Evolutionary conservation across 2,888 invertebrate species (phyloP).

Genomic region (Polymixis flavicincta): DNA sequence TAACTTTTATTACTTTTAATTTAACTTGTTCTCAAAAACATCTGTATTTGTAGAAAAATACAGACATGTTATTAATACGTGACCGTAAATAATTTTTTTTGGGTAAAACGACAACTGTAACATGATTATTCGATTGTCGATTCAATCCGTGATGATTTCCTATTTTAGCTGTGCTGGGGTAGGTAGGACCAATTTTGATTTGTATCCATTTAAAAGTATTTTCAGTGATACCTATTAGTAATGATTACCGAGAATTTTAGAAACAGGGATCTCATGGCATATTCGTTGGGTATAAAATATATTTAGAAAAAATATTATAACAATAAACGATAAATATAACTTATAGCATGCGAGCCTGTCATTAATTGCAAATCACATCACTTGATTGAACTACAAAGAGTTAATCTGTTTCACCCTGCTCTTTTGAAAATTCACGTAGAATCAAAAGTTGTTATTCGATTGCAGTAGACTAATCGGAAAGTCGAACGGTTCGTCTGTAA

Average conservation of each 20-base stretch:
- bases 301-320: too few relatives aligned
- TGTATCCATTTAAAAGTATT: too few relatives aligned
- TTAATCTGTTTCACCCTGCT: too few relatives aligned
- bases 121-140: neutral
- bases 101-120: neutral
- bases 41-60: conserved; percentile 13
- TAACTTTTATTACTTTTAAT: neutral
- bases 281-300: neutral
- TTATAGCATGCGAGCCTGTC: too few relatives aligned
- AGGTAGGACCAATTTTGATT: neutral
- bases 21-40: neutral
- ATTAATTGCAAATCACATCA: neutral
- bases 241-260: neutral
- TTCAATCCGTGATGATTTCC: neutral
- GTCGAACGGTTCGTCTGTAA: neutral
- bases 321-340: too few relatives aligned
- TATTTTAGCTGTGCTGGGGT: too few relatives aligned
- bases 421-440: neutral
- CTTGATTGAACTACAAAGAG: neutral
- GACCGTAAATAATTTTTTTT: neutral
- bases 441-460: neutral
- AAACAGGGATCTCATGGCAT: too few relatives aligned
- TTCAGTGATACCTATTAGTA: neutral
- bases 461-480: conserved; percentile 4
- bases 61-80: neutral